Percentiles rank a stretch among this genome's conserved stretches.
phyloP scores from a whole-genome alignment of 2,113 vertebrate genomes.

The Isichthys henryi region DNA sequence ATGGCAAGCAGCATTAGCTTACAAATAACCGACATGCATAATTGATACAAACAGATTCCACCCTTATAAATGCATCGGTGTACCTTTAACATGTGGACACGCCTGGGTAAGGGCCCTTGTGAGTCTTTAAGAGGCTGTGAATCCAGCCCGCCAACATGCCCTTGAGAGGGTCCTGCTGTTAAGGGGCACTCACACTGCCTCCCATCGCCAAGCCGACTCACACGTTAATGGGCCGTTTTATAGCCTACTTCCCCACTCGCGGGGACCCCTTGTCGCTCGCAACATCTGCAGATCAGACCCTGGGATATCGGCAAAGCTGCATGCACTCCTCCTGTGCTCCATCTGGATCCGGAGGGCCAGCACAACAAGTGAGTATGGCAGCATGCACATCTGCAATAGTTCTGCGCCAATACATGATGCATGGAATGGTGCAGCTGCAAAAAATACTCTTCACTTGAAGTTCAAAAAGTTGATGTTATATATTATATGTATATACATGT shows the following conservation, averaged over 20 bases:
- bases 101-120: not conserved
- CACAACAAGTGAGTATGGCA: not conserved
- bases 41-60: not conserved
- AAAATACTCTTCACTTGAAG: not conserved
- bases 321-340: not conserved
- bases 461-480: not conserved
- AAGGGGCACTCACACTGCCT: not conserved
- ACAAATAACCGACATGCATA: not conserved
- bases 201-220: not conserved
- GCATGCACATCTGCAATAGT: not conserved
- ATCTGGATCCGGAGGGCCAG: not conserved
- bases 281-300: constrained; percentile 2
- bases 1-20: not conserved
- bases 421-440: not conserved
- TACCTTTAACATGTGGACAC: not conserved
- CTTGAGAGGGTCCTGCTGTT: not conserved
- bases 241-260: constrained; percentile 1
- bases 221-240: constrained; percentile 27
- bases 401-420: not conserved
- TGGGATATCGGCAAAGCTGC: not conserved
- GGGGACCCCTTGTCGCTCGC: not conserved
- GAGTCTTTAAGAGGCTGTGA: not conserved
- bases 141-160: not conserved
- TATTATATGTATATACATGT: not conserved
- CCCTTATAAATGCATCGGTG: not conserved